phyloP scores from a whole-genome alignment of 2,888 invertebrate genomes.

The Drosophila mulleri region DNA sequence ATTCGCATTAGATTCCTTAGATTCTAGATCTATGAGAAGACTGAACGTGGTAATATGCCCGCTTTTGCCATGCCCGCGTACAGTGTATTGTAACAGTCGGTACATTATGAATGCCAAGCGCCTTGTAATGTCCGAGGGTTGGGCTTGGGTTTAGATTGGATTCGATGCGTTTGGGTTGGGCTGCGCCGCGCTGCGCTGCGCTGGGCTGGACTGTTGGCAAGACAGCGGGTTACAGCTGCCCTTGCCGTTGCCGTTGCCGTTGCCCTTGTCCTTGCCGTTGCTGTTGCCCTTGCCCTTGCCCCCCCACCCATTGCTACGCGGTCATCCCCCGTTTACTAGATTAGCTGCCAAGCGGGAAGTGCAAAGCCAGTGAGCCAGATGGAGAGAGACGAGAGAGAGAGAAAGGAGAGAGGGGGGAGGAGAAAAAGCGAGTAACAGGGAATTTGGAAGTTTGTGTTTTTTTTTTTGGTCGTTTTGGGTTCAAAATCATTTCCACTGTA shows the following conservation, averaged over 20 bases:
- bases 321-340: constrained; percentile 26
- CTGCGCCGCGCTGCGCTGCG: not conserved
- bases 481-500: constrained; percentile 24
- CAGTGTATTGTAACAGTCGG: constrained; percentile 3
- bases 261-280: not conserved
- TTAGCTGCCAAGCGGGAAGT: constrained; percentile 4
- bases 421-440: not conserved
- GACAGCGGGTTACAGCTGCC: constrained; percentile 27
- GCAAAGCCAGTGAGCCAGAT: not conserved
- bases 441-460: constrained; percentile 4
- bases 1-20: not conserved
- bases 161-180: constrained; percentile 2
- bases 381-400: too few species aligned
- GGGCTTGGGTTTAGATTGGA: constrained; percentile 6
- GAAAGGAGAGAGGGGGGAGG: not conserved
- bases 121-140: not conserved
- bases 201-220: constrained; percentile 4
- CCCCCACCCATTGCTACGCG: not conserved
- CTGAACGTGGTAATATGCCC: not conserved
- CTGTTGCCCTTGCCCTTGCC: not conserved
- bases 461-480: not conserved
- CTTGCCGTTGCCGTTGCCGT: constrained; percentile 13
- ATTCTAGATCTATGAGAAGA: not conserved
- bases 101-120: constrained; percentile 1
- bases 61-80: not conserved